phyloP scores from a whole-genome alignment of 2,797 vertebrate species.

The Poecilia wingei region DNA sequence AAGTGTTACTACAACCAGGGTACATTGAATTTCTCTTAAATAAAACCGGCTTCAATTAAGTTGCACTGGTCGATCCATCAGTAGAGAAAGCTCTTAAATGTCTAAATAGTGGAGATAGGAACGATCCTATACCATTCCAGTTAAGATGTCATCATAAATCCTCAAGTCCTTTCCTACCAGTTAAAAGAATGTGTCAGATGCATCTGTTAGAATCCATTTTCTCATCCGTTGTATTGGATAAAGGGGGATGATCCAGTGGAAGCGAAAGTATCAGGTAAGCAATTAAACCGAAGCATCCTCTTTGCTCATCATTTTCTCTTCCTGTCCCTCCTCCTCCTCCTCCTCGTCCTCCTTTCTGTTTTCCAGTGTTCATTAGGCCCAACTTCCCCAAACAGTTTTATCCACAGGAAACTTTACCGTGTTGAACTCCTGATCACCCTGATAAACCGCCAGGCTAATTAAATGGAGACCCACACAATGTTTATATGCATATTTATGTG shows the following conservation, averaged over 20 bases:
- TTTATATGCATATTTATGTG: slow-evolving; percentile 68
- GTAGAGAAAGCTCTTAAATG: slow-evolving; percentile 23
- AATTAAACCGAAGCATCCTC: slow-evolving; percentile 71
- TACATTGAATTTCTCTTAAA: slow-evolving; percentile 11
- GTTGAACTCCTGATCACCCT: slow-evolving; percentile 79
- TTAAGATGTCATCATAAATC: slow-evolving; percentile 59
- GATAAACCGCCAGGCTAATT: slow-evolving; percentile 81
- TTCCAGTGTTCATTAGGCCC: slow-evolving; percentile 69
- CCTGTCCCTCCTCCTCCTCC: slow-evolving; percentile 23
- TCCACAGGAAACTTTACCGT: slow-evolving; percentile 77
- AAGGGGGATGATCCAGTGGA: slow-evolving; percentile 59
- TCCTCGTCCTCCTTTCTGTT: slow-evolving; percentile 30
- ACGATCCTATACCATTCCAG: slow-evolving; percentile 29
- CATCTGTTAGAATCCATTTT: slow-evolving; percentile 60
- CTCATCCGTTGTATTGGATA: slow-evolving; percentile 58
- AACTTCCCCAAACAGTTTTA: slow-evolving; percentile 72
- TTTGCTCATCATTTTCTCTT: slow-evolving; percentile 57
- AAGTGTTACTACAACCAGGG: slow-evolving; percentile 19
- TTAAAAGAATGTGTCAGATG: slow-evolving; percentile 37
- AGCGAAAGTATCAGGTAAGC: slow-evolving; percentile 72
- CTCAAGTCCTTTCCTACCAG: slow-evolving; percentile 33
- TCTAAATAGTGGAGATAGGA: slow-evolving; percentile 31
- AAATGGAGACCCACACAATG: slow-evolving; percentile 74
- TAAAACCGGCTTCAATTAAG: slow-evolving; percentile 10
- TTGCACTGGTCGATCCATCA: neutral